These are phyloP conservation scores for Melanotaenia boesemani DNA, from an alignment of 2,797 vertebrate genomes.

Conservation along the genomic window DNA sequence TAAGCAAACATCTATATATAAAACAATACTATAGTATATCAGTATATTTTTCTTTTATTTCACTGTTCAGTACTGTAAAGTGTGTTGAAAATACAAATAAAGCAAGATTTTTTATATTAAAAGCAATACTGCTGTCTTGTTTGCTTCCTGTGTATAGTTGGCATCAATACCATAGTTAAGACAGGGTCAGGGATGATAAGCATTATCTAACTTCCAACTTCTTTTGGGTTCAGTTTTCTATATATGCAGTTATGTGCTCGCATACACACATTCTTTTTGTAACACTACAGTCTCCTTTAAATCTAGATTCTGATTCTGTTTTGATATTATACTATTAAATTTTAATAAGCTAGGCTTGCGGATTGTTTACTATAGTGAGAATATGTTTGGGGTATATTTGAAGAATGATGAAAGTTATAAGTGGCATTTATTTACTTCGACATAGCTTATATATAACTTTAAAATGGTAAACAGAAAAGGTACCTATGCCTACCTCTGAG, in stretches of 20 bases:
- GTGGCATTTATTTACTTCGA: neutral
- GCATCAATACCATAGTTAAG: neutral
- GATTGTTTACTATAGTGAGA: neutral
- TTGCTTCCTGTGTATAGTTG: slow-evolving; percentile 13
- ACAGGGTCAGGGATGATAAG: neutral
- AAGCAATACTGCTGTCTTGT: slow-evolving; percentile 50
- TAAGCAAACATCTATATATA: slow-evolving; percentile 89
- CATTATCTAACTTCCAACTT: neutral
- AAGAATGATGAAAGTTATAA: neutral
- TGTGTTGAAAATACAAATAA: slow-evolving; percentile 90
- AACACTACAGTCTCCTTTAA: neutral
- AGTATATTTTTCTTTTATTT: slow-evolving; percentile 90
- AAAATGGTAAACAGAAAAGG: neutral
- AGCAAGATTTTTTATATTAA: slow-evolving; percentile 87
- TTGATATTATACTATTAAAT: neutral
- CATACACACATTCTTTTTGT: neutral
- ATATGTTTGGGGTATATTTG: neutral
- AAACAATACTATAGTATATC: slow-evolving; percentile 86
- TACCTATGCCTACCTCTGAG: slow-evolving; percentile 7
- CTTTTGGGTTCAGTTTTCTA: neutral
- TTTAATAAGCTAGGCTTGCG: neutral
- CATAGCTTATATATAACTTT: neutral
- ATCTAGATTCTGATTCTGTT: neutral
- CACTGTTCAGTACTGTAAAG: slow-evolving; percentile 90
- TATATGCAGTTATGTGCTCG: neutral